phyloP scores from a whole-genome alignment of 2,888 invertebrate genomes.

The Stenoptilia bipunctidactyla region DNA sequence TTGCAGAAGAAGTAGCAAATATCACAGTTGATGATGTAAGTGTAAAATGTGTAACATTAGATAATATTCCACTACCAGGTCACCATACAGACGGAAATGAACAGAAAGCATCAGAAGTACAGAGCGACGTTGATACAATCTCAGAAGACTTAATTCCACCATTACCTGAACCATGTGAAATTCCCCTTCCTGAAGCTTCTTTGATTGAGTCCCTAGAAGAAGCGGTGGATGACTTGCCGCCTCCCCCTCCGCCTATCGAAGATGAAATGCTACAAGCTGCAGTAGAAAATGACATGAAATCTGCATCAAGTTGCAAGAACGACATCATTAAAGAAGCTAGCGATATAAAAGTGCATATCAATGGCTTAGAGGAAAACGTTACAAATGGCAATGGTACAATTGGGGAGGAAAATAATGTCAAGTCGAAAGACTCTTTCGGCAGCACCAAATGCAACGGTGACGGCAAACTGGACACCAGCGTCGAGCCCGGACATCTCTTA shows the following conservation, averaged over 20 bases:
- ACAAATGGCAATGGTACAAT: conserved; percentile 11
- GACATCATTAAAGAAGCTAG: neutral
- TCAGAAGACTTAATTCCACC: conserved; percentile 1
- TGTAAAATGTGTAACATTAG: neutral
- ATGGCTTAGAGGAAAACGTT: conserved; percentile 19
- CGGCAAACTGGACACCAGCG: conserved; percentile 15
- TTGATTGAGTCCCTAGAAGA: conserved; percentile 16
- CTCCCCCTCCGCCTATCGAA: conserved; percentile 29
- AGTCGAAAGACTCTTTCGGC: conserved; percentile 24
- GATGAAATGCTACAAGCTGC: conserved; percentile 18
- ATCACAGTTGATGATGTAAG: too few relatives aligned
- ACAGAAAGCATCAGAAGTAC: neutral
- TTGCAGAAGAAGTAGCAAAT: too few relatives aligned
- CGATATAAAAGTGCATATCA: too few relatives aligned
- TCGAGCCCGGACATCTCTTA: conserved; percentile 16
- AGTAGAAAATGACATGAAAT: conserved; percentile 9
- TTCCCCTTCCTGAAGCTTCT: neutral
- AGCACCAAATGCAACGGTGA: conserved; percentile 34
- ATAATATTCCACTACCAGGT: neutral
- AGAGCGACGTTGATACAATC: too few relatives aligned
- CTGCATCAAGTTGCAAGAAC: too few relatives aligned
- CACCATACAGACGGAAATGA: neutral
- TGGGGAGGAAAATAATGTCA: conserved; percentile 17
- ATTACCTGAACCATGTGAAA: neutral
- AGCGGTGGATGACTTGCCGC: conserved; percentile 26